Evolutionary conservation across 2,113 vertebrate genomes (phyloP).

Genomic region (Cyprinodon tularosa): DNA sequence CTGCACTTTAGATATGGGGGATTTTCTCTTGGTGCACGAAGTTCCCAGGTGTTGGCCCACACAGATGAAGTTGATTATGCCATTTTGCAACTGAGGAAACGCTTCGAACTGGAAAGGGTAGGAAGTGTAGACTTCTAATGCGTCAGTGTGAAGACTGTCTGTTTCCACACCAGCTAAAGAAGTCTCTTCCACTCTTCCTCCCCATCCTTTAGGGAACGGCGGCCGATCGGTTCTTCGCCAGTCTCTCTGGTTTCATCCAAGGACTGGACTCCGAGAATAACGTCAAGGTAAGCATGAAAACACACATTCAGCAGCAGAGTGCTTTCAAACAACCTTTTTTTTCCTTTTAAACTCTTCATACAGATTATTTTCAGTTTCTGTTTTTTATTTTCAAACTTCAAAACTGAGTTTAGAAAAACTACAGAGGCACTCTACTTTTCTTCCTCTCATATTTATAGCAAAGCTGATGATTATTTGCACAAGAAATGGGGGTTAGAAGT

Average conservation of each 20-base stretch:
- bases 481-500: too few relatives aligned
- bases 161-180: constrained; percentile 8
- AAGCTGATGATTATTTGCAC: too few relatives aligned
- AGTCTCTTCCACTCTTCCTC: background rate
- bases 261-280: constrained; percentile 93
- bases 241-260: constrained; percentile 88
- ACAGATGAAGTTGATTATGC: constrained; percentile 85
- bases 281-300: constrained; percentile 86
- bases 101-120: constrained; percentile 87
- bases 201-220: constrained; percentile 83
- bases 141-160: background rate
- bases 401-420: too few relatives aligned
- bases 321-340: too few relatives aligned
- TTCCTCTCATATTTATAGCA: too few relatives aligned
- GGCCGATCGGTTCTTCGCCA: constrained; percentile 89
- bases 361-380: too few relatives aligned
- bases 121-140: constrained; percentile 12
- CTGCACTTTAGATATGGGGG: constrained; percentile 88
- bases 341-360: too few relatives aligned
- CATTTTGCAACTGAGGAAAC: constrained; percentile 85
- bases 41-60: constrained; percentile 81
- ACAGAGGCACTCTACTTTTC: too few relatives aligned
- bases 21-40: constrained; percentile 92
- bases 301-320: background rate
- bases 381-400: too few relatives aligned